Base-by-base conservation (phyloP, 1,140 invertebrate genomes). In the Pristionchus pacificus region DNA sequence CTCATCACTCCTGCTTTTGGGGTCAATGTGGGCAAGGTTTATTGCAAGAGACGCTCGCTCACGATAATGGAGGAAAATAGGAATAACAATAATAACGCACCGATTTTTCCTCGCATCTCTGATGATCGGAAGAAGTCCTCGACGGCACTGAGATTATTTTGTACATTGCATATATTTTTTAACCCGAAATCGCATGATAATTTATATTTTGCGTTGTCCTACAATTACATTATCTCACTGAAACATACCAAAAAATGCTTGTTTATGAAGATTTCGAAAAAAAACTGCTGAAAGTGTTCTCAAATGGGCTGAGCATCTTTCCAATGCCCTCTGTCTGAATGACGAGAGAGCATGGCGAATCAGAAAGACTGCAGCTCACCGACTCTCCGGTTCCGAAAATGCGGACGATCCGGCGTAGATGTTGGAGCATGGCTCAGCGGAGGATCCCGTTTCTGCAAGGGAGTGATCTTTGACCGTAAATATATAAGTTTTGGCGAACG, bases 331-430 rank as follows among this genome's bases (percentile, higher is more conserved):
- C n/a, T n/a, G n/a, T n/a, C n/a, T n/a, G n/a, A n/a, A n/a, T n/a
- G n/a, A n/a, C n/a, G n/a, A n/a, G n/a, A n/a, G n/a, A n/a, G n/a
- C n/a, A n/a, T n/a, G n/a, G n/a, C n/a, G n/a, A n/a, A n/a, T n/a
- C n/a, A n/a, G n/a, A n/a, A n/a, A 63, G 15, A 19, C 24, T 27
- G 19, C 13, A 61, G 38, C 61, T 65, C 38, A 74, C 77, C 68
- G 79, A 6, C 80, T 65, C 71, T 83, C 81, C 1, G 82, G 81
- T 59, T 83, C 81, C 70, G 79, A 81, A 65, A 84, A 83, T 1
- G 80, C 82, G 1, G 68, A 65, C 24, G 76, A 71, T 49, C 81
- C 81, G 24, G 77, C 79, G 60, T 79, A 83, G 27, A 84, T 64
- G 65, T 83, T 81, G 0, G 82, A 84, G 65, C 81, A 83, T 24